phyloP scores from a whole-genome alignment of 2,113 vertebrate species.

The Noctilio leporinus region DNA sequence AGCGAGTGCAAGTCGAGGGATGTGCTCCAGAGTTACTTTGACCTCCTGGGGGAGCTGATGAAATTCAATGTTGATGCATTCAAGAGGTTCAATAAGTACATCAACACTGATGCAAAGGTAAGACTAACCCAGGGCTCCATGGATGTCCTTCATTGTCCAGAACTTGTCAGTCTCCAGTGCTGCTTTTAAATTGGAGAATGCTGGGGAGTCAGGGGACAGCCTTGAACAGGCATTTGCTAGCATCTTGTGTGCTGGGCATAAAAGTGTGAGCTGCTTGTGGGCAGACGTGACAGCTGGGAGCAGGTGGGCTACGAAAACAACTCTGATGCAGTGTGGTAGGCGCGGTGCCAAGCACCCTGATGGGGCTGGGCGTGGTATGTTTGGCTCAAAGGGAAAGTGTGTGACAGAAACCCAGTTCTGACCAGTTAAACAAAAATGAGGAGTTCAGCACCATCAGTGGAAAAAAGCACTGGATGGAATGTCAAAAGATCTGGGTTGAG shows the following conservation, averaged over 20 bases:
- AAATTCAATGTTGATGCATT: slow-evolving; percentile 99
- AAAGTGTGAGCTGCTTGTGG: background rate
- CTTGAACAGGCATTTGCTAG: background rate
- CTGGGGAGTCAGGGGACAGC: background rate
- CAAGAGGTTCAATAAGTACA: slow-evolving; percentile 98
- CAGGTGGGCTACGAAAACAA: too few relatives aligned
- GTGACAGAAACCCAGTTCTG: background rate
- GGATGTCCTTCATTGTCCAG: background rate
- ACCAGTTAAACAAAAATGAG: background rate
- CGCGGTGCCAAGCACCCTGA: background rate
- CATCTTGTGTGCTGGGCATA: background rate
- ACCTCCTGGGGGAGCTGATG: slow-evolving; percentile 98
- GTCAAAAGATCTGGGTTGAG: background rate
- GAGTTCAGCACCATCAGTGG: background rate
- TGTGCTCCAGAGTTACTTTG: slow-evolving; percentile 98
- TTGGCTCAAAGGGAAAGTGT: background rate
- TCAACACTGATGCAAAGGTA: slow-evolving; percentile 98
- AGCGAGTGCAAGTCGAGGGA: slow-evolving; percentile 97
- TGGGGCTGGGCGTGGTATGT: background rate
- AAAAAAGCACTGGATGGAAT: background rate
- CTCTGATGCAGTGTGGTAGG: too few relatives aligned
- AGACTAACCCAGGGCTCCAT: background rate
- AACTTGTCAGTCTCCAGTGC: background rate
- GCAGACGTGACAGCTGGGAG: background rate
- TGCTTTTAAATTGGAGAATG: background rate